Conservation (phyloP, 2,113 vertebrate genomes). For the Campylorhamphus procurvoides region DNA sequence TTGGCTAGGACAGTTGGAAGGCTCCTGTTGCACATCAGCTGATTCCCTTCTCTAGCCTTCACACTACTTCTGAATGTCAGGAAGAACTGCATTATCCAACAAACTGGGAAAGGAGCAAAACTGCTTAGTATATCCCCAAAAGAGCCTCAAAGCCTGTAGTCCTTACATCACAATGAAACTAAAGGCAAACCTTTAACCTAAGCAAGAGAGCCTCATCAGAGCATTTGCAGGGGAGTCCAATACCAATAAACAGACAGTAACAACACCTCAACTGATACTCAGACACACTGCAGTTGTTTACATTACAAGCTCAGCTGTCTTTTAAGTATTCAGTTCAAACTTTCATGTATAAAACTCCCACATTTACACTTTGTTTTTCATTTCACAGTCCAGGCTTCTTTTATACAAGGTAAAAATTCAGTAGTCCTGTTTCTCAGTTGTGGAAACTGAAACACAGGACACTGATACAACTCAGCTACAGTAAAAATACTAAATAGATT, state of each 20-base stretch:
- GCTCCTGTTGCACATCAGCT: not conserved
- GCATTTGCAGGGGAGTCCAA: not conserved
- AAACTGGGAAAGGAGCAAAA: not conserved
- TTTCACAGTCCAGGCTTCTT: not conserved
- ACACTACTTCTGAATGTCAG: not conserved
- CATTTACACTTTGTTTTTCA: not conserved
- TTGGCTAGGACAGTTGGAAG: not conserved
- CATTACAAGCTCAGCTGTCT: not conserved
- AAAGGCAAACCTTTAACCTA: not conserved
- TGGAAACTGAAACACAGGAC: not conserved
- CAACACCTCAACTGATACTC: not conserved
- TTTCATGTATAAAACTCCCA: not conserved
- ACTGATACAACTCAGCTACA: not conserved
- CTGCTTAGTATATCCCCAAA: not conserved
- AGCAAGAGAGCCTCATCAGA: not conserved
- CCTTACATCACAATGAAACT: not conserved
- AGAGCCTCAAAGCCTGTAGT: not conserved
- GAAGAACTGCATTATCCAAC: not conserved
- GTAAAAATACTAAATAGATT: not conserved
- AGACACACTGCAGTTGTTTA: not conserved
- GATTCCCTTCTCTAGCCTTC: not conserved
- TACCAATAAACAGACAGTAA: not conserved
- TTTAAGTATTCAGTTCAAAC: not conserved
- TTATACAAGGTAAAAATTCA: not conserved
- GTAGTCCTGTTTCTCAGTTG: not conserved